A percentile compares a stretch with the other conserved stretches of the same genome.
phyloP scores from a whole-genome alignment of 1,140 invertebrate genomes.

The Ceratitis capitata region DNA sequence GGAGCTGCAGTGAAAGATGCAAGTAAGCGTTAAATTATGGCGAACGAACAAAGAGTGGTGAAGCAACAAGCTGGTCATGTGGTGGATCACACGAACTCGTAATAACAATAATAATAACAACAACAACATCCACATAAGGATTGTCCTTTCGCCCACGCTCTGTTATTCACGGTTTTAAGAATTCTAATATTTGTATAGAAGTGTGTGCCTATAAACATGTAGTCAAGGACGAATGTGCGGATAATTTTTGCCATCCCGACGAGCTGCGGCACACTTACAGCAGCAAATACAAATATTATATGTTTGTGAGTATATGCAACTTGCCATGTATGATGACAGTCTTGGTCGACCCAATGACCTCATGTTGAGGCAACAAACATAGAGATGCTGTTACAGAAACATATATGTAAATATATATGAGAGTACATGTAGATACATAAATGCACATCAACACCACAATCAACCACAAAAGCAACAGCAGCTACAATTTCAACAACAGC shows the following conservation, averaged over 20 bases:
- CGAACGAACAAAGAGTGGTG: not conserved
- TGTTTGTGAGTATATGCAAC: not conserved
- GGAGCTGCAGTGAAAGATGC: not conserved
- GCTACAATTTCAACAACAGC: not conserved
- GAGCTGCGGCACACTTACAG: not conserved
- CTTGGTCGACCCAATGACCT: conserved; percentile 6
- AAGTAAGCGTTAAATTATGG: not conserved
- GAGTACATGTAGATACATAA: too few relatives aligned
- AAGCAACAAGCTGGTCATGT: not conserved
- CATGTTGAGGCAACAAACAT: too few relatives aligned
- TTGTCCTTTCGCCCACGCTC: not conserved
- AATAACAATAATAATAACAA: not conserved
- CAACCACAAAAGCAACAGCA: not conserved
- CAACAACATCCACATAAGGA: not conserved
- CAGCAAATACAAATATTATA: not conserved
- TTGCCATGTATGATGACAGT: not conserved
- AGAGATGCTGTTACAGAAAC: not conserved
- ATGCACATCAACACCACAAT: not conserved
- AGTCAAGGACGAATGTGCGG: not conserved
- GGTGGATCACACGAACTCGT: not conserved
- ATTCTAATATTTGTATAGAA: not conserved
- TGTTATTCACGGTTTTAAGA: not conserved
- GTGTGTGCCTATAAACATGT: not conserved
- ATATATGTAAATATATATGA: not conserved
- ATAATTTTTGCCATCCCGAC: not conserved